A percentile compares a stretch with the other conserved stretches of the same genome.
phyloP scores from a whole-genome alignment of 2,888 invertebrate genomes.

The Melanostoma scalare region DNA sequence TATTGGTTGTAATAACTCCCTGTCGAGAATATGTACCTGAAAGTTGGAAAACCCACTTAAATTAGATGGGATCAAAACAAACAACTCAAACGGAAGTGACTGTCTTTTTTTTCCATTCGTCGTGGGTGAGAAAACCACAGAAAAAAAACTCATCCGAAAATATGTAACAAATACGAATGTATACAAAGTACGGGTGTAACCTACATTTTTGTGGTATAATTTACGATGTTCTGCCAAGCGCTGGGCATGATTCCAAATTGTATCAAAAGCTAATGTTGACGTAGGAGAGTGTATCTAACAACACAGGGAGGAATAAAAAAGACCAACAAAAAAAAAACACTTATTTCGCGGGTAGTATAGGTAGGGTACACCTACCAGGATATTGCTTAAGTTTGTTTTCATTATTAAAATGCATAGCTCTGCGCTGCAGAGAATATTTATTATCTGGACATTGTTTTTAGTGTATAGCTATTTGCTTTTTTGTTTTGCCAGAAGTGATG shows the following conservation, averaged over 20 bases:
- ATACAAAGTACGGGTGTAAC: conserved; percentile 34
- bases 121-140: conserved; percentile 28
- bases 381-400: conserved; percentile 61
- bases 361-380: conserved; percentile 16
- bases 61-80: conserved; percentile 37
- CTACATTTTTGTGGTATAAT: conserved; percentile 66
- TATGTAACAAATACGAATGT: conserved; percentile 27
- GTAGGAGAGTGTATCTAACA: conserved; percentile 1
- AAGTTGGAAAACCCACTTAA: conserved; percentile 8
- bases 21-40: no score
- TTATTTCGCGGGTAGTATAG: conserved; percentile 27
- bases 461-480: background rate
- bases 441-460: conserved; percentile 26
- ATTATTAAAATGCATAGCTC: conserved; percentile 58
- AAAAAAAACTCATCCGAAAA: conserved; percentile 10
- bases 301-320: background rate
- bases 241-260: conserved; percentile 66
- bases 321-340: conserved; percentile 1
- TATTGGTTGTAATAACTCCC: no score
- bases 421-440: conserved; percentile 52
- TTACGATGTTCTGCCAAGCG: conserved; percentile 64
- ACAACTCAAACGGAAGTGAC: conserved; percentile 28
- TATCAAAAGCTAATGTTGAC: conserved; percentile 46
- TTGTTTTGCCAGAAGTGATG: background rate
- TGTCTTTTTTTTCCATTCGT: background rate